Evolutionary conservation across 2,888 invertebrate genomes (phyloP).

Genomic region (Yponomeuta plumbellus): DNA sequence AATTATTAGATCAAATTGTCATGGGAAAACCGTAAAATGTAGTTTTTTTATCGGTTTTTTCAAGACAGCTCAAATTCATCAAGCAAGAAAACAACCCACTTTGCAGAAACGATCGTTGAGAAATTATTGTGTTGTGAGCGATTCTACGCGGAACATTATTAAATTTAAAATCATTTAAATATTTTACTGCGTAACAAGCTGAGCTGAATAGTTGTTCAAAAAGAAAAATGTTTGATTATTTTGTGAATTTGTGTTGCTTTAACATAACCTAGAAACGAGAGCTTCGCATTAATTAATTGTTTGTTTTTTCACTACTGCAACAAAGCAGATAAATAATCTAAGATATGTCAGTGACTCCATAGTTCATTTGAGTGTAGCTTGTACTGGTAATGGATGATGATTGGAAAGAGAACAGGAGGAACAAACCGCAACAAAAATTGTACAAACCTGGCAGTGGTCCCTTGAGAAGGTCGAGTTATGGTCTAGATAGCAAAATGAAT

Average conservation of each 20-base stretch:
- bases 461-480: slow-evolving; percentile 80
- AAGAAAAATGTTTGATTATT: slow-evolving; percentile 20
- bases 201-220: neutral
- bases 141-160: neutral
- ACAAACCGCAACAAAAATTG: slow-evolving; percentile 82
- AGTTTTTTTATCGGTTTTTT: slow-evolving; percentile 1
- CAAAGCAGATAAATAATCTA: slow-evolving; percentile 20
- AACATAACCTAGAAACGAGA: slow-evolving; percentile 49
- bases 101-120: neutral
- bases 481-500: slow-evolving; percentile 76
- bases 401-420: slow-evolving; percentile 75
- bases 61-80: neutral
- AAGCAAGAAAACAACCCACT: slow-evolving; percentile 7
- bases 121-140: neutral
- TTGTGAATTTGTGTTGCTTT: slow-evolving; percentile 28
- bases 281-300: neutral
- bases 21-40: neutral
- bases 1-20: neutral
- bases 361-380: slow-evolving; percentile 19
- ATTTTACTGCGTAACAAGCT: neutral
- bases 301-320: slow-evolving; percentile 5
- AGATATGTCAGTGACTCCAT: slow-evolving; percentile 38
- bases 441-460: slow-evolving; percentile 88
- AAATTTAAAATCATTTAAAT: neutral
- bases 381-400: slow-evolving; percentile 70